Evolutionary conservation across 1,140 invertebrate species (phyloP).

Genomic region (Protaetia brevitarsis): DNA sequence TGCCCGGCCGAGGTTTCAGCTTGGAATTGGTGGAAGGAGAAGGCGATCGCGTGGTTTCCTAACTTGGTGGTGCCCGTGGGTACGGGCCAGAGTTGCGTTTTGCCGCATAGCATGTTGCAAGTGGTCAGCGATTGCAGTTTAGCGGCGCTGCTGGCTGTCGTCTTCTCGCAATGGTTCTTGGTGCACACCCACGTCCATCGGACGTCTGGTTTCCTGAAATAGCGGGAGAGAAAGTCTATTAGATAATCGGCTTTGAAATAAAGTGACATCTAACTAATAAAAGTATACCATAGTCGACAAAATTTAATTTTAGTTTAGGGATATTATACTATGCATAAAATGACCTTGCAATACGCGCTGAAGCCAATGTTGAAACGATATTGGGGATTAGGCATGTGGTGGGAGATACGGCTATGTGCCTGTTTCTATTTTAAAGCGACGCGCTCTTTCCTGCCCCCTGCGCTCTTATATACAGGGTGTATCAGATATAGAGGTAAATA

Average conservation of each 20-base stretch:
- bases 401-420: too few species aligned
- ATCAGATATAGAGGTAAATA: too few species aligned
- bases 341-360: too few species aligned
- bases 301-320: too few species aligned
- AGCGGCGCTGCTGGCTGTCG: slow-evolving; percentile 32
- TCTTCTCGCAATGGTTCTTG: slow-evolving; percentile 44
- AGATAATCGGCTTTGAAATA: too few species aligned
- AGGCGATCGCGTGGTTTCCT: slow-evolving; percentile 48
- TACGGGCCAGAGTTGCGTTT: slow-evolving; percentile 54
- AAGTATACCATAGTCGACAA: too few species aligned
- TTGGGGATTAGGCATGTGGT: too few species aligned
- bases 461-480: too few species aligned
- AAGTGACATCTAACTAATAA: slow-evolving; percentile 2
- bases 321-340: too few species aligned
- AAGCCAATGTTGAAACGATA: too few species aligned
- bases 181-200: slow-evolving; percentile 56
- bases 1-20: slow-evolving; percentile 46
- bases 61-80: slow-evolving; percentile 53
- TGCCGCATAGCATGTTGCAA: slow-evolving; percentile 54
- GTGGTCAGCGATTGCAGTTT: slow-evolving; percentile 49
- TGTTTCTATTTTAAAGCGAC: too few species aligned
- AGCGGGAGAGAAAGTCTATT: neutral
- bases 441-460: too few species aligned
- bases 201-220: slow-evolving; percentile 40
- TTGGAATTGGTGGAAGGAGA: slow-evolving; percentile 48